Evolutionary conservation across 2,888 invertebrate species (phyloP), one percentile per base, ranked within the genome.

Genomic region (Reticulitermes lucifugus): DNA sequence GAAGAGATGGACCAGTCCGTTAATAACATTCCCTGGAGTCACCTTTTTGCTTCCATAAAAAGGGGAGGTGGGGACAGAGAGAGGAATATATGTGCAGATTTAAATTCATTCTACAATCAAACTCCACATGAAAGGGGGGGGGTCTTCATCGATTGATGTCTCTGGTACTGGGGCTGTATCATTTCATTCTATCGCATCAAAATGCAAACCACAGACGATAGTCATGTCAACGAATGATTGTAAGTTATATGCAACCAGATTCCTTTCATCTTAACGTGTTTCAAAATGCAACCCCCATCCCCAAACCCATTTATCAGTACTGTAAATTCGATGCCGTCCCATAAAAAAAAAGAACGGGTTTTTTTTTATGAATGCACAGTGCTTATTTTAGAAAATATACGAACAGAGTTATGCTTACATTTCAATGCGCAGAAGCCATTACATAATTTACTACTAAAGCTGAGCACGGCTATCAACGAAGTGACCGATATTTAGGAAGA

Each of bases 11-110:
- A 21, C 75, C 75, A 75, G 75, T 75, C 9, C 75, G 75, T 75
- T 75, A 75, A 75, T 75, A 43, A 75, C 43, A 43, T 43, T 43
- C 75, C 43, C 75, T 43, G 43, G 75, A 75, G 75, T 35, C 75
- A 43, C 41, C 21, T 75, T 71, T 46, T 46, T 7, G 9, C 46
- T 46, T 46, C 46, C 46, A 12, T 46, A 12, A 12, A 12, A 12
- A 46, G 10, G 12, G 9, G 4, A 7, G 46, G 35, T 35, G 35
- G 46, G 46, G 29, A 18, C 14, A 71, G 2, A 9, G 35, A 21
- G 14, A 9, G 3, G 12, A 75, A 75, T 75, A 41, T 43, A 18
- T 75, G 43, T 43, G 75, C 43, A 22, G 75, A 75, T 75, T 75
- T 75, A 43, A 41, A 75, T 75, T 75, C 75, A 75, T 35, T 75